Base-by-base conservation (phyloP, 1,140 invertebrate species). In the Apis dorsata region DNA sequence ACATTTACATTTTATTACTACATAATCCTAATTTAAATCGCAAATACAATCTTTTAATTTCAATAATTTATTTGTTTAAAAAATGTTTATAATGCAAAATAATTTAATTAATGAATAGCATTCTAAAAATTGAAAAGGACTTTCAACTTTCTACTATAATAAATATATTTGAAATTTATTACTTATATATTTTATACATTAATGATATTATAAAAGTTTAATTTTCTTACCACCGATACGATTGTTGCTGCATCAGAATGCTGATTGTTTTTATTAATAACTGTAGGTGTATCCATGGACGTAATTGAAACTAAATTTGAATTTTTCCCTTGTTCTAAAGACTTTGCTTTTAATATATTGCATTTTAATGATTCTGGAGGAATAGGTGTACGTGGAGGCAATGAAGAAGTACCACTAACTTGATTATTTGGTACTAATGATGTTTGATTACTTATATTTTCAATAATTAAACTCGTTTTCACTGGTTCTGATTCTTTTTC, bases 341-440 rank as follows among this genome's bases (percentile, higher is more conserved):
- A 89, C 85, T 93, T 94, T 8, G 93, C 98, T 95, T 99, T 99
- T 57, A 98, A 94, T 91, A 99, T 99, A 94, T 99, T 99, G 93
- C 98, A 99, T 94, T 99, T 99, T 69, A 99, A 95, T 89, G 98
- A 97, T 82, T 98, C 97, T 2, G 97, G 97, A 59, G 97, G 97
- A 59, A 98, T 95, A 87, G 91, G 94, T 85, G 92, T 95, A 90
- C 86, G 93, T 83, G 83, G 94, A 84, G 89, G 94, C 90, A 90
- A 91, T 86, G 92, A 94, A 89, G 90, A 92, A 89, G 89, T 94
- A 92, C 89, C 91, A 77, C 89, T 90, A 87, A 95, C 85, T 89
- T 92, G 89, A 93, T 95, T 94, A 83, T 94, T 94, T 76, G 92
- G 90, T 92, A 95, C 79, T 90, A 88, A 66, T 88, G 87, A 85